Evolutionary conservation across 1,140 invertebrate genomes (phyloP).

Genomic region (Drosophila arawakana): DNA sequence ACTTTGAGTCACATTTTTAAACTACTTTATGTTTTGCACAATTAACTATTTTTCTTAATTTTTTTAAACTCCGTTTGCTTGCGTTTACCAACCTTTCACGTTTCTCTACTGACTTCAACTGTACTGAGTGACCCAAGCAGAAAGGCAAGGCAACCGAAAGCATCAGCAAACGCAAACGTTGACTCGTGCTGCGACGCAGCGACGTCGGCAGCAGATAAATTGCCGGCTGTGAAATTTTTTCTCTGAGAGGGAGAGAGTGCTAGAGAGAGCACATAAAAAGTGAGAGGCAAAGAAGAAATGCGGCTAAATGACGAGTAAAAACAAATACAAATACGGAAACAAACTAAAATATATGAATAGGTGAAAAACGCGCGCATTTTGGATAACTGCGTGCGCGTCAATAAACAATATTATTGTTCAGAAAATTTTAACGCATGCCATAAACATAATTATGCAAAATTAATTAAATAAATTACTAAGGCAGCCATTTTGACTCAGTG

Average conservation of each 20-base stretch:
- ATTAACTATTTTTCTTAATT: constrained; percentile 3
- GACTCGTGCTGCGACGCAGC: constrained; percentile 32
- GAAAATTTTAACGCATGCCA: constrained; percentile 8
- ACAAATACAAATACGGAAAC: constrained; percentile 68
- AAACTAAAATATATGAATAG: constrained; percentile 55
- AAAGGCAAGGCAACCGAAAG: constrained; percentile 48
- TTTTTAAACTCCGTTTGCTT: constrained; percentile 9
- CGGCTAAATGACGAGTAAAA: constrained; percentile 71
- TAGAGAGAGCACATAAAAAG: constrained; percentile 14
- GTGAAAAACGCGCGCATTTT: constrained; percentile 62
- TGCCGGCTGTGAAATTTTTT: constrained; percentile 47
- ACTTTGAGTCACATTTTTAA: constrained; percentile 31
- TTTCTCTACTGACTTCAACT: constrained; percentile 57
- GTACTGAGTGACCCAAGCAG: constrained; percentile 61
- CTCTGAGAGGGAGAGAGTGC: constrained; percentile 29
- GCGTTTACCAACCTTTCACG: constrained; percentile 67
- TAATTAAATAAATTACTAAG: constrained; percentile 37
- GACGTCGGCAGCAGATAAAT: constrained; percentile 52
- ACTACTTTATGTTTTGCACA: constrained; percentile 32
- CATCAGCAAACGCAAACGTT: constrained; percentile 33
- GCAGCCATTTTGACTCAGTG: constrained; percentile 45
- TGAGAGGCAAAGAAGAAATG: constrained; percentile 36
- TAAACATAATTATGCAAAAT: constrained; percentile 42
- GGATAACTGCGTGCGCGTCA: constrained; percentile 4
- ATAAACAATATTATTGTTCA: constrained; percentile 15